These are phyloP conservation scores for Oreotrochilus melanogaster DNA, from an alignment of 2,113 vertebrate species.

Conservation along the genomic window DNA sequence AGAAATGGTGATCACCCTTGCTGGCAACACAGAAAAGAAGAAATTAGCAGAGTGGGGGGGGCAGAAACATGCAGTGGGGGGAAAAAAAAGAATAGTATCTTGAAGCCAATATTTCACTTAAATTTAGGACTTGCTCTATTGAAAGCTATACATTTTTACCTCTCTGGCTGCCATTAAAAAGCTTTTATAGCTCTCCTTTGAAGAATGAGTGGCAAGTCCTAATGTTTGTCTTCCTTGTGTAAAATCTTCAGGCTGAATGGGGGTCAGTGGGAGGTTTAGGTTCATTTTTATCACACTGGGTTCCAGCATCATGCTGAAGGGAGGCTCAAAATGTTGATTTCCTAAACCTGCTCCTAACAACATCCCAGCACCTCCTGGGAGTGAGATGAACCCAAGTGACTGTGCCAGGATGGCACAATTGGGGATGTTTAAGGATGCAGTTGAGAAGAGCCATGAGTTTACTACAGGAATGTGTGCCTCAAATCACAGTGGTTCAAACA, in stretches of 20 bases:
- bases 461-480: fast-evolving
- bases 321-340: neutral
- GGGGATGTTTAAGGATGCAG: neutral
- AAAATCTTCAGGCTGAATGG: neutral
- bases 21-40: neutral
- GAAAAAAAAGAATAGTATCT: neutral
- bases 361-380: neutral
- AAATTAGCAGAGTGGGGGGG: neutral
- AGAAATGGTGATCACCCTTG: neutral
- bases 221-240: neutral
- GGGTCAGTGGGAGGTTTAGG: neutral
- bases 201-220: neutral
- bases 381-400: neutral
- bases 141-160: neutral
- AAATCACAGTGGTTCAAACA: neutral
- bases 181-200: neutral
- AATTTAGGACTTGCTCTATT: neutral
- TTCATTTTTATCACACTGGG: neutral
- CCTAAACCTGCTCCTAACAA: neutral
- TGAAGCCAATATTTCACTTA: neutral
- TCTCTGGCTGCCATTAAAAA: neutral
- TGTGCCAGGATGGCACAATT: fast-evolving
- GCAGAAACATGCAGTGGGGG: neutral
- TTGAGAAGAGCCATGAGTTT: neutral
- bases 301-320: neutral